Percentiles rank a stretch among this genome's conserved stretches.
Conservation (phyloP, 2,888 invertebrate species). For the Rhodophaea formosa region DNA sequence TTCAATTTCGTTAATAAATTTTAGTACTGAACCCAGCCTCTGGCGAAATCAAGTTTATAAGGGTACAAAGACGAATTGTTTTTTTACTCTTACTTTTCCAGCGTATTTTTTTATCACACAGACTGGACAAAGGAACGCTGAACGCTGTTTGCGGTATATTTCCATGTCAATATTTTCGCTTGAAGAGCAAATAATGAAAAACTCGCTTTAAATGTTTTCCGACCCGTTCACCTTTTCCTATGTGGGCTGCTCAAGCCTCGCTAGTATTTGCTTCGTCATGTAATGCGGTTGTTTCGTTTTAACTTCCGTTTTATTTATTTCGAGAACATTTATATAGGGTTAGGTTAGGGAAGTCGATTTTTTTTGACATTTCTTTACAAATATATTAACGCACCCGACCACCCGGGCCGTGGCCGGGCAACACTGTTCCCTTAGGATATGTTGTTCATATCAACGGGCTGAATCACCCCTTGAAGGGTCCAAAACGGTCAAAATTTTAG, state of each 20-base stretch:
- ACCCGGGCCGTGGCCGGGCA: no score
- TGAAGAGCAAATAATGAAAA: not conserved
- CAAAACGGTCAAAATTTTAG: no score
- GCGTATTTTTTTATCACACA: not conserved
- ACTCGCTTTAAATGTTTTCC: not conserved
- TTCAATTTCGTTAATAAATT: not conserved
- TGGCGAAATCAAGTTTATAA: not conserved
- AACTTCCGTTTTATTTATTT: no score
- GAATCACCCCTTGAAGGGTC: no score
- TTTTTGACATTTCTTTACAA: no score
- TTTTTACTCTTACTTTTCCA: no score
- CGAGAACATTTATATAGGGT: no score
- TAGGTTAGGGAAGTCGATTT: no score
- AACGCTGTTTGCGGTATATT: not conserved
- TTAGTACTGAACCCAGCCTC: not conserved
- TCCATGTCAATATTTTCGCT: conserved; percentile 9
- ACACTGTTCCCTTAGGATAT: no score
- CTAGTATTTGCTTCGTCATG: not conserved
- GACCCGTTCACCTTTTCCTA: not conserved
- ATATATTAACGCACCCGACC: no score
- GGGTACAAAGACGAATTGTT: not conserved
- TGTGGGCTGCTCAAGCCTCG: not conserved
- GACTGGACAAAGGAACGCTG: conserved; percentile 8
- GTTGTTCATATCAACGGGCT: no score
- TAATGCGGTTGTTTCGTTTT: not conserved